These are phyloP conservation scores for Sicus ferrugineus DNA, from an alignment of 2,888 invertebrate species.

Conservation along the genomic window DNA sequence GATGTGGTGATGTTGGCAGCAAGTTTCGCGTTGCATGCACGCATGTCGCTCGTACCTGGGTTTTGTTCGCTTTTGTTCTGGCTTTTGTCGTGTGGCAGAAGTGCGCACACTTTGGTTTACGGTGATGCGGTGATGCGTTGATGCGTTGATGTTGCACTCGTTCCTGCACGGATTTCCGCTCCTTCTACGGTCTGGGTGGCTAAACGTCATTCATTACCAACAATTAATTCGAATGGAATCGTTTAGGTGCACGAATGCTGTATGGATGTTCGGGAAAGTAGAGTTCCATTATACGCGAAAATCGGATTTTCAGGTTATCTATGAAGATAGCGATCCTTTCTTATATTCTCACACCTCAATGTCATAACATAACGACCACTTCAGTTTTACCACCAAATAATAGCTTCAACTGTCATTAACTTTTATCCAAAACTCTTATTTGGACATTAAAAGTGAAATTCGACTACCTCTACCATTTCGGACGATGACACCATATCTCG, in stretches of 20 bases:
- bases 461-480: too few species aligned
- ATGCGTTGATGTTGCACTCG: background rate
- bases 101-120: conserved; percentile 4
- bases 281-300: too few species aligned
- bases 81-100: conserved; percentile 28
- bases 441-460: too few species aligned
- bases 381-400: too few species aligned
- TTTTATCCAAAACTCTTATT: too few species aligned
- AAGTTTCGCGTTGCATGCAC: background rate
- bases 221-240: conserved; percentile 8
- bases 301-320: too few species aligned
- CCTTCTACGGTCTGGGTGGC: conserved; percentile 9
- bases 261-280: background rate
- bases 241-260: conserved; percentile 16
- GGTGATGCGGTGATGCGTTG: conserved; percentile 12
- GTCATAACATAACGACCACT: too few species aligned
- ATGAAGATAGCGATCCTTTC: too few species aligned
- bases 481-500: too few species aligned
- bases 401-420: too few species aligned
- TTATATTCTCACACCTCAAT: too few species aligned
- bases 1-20: background rate
- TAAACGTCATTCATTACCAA: conserved; percentile 8
- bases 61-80: background rate
- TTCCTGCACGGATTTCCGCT: background rate
- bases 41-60: background rate